A percentile compares a stretch with the other conserved stretches of the same genome.
Evolutionary conservation across 2,797 vertebrate species (phyloP).

Genomic region (Delichon dasypus): DNA sequence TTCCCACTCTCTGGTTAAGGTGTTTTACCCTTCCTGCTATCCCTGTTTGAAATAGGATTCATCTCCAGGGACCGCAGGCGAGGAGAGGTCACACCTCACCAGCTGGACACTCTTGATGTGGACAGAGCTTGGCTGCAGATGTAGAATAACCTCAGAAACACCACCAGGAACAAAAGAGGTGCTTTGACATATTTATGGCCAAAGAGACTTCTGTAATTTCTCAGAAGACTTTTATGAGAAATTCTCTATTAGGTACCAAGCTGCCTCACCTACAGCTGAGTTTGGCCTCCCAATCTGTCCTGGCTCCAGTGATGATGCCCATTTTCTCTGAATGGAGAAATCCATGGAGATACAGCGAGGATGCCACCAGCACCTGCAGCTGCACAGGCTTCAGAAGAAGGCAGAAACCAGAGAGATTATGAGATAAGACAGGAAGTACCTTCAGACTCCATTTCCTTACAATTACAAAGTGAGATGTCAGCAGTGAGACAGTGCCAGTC

Average conservation of each 20-base stretch:
- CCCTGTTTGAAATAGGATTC: not conserved
- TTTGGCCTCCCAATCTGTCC: not conserved
- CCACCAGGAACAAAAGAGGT: not conserved
- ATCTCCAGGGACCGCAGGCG: not conserved
- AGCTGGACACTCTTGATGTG: not conserved
- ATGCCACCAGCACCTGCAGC: not conserved
- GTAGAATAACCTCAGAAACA: not conserved
- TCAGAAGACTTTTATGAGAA: not conserved
- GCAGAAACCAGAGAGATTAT: not conserved
- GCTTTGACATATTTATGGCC: not conserved
- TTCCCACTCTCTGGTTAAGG: not conserved
- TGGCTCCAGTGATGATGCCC: not conserved
- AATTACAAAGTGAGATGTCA: not conserved
- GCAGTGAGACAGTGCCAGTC: not conserved
- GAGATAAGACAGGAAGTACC: not conserved
- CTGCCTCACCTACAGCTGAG: not conserved
- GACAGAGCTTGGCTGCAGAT: not conserved
- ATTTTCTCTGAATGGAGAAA: not conserved
- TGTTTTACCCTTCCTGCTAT: not conserved
- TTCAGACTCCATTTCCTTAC: not conserved
- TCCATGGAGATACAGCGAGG: rapidly evolving
- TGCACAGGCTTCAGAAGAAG: not conserved
- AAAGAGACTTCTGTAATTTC: not conserved
- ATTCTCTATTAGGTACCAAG: not conserved
- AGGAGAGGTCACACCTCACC: not conserved